Evolutionary conservation across 1,140 invertebrate species (phyloP), one percentile per base, ranked within the genome.

Genomic region (Bradysia coprophila): DNA sequence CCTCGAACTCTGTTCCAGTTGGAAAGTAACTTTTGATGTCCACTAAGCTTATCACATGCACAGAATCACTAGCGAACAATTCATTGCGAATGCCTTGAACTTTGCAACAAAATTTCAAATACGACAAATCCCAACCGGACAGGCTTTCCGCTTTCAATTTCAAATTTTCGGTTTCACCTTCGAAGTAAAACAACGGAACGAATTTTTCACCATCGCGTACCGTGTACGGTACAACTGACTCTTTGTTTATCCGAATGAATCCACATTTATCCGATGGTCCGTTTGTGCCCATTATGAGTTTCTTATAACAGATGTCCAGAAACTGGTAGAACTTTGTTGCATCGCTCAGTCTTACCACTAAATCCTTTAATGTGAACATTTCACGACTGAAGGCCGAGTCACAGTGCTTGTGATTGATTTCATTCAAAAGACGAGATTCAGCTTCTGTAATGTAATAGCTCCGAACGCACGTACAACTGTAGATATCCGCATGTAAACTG

Each of bases 181-280:
- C 86, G 56, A 92, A 90, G 59, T 90, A 90, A 62, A 91, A 92
- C n/a, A 94, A 58, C 10, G 89, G 90, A 41, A 96, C 88, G 63
- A 82, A 89, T 60, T 89, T 88, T 49, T 82, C 74, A 41, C 65
- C 67, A 48, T 84, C 78, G 49, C 82, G 77, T 4, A 85, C 74
- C 1, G 90, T 89, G 56, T 92, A 95, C 3, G 90, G 90, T 37
- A 94, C 87, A 22, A 94, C 85, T 1, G 86, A 87, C 53, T 90
- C 90, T 54, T 87, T 88, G 56, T 94, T 93, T 45, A 95, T 91
- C 37, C 86, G 71, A 48, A 93, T 87, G 59, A 94, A 94, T 37
- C 89, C 91, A 65, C 89, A 93, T 49, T 84, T 78, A 54, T 87
- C 81, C 45, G 75, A 72, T 10, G 71, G 67, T 48, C 73, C 76